Base-by-base conservation (phyloP, 2,113 vertebrate genomes). In the Ibidorhyncha struthersii region DNA sequence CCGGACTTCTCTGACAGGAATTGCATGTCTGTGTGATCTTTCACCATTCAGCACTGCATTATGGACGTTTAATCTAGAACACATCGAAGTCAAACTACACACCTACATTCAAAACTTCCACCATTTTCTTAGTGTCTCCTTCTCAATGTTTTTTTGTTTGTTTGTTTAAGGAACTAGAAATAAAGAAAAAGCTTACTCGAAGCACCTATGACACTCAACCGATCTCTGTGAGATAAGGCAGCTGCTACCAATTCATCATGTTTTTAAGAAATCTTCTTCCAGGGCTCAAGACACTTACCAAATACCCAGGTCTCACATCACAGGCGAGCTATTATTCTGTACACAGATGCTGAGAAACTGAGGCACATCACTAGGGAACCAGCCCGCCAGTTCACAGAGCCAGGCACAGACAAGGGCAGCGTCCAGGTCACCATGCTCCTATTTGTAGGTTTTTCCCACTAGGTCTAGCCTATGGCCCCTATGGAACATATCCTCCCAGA, bases 371-470 rank as follows among this genome's bases (percentile, higher is more conserved):
- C 22, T 5, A 38, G 34, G 36, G 21, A 91, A 34, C 14, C 34
- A 10, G 38, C 26, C 52, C 10, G 4, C 12, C 38, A 50, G 13
- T 36, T 41, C 41, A 50, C 36, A 58, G 41, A 10, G 14, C 45
- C 0, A 2, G 16, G 16, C 61, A 80, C 30, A 40, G 19, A 21
- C 0, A 2, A 72, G 43, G 73, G 45, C 19, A 47, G 27, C 74
- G 65, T 29, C 53, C 59, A 41, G 11, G 2, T 5, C 36, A 40
- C 55, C 4, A 1, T 23, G 11, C 23, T 82, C 13, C 27, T 53
- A 17, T 47, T 45, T 9, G 20, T 1, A 72, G 32, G 7, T 6
- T 56, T 50, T 81, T 23, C 40, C 43, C 41, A 18, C 4, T 30
- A 36, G 32, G 27, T 47, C 18, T 34, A 65, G 18, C 32, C 21